These are phyloP conservation scores for Brenthis ino DNA, from an alignment of 2,888 invertebrate genomes.

Conservation along the genomic window DNA sequence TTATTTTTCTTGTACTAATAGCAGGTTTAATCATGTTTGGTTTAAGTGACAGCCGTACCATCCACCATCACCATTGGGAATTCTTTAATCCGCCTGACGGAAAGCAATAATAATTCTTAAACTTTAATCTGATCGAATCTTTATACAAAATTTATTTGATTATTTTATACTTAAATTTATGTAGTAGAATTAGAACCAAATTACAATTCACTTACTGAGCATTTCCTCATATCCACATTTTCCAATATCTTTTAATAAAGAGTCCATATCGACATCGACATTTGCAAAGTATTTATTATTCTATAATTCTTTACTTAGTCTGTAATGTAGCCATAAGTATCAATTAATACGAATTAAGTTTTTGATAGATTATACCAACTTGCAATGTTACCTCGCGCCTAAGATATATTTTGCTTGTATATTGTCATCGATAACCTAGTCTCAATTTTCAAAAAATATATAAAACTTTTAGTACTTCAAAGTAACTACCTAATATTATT, in stretches of 20 bases:
- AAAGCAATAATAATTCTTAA: slow-evolving; percentile 57
- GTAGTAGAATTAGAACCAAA: background rate
- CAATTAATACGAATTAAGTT: background rate
- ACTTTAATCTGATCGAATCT: background rate
- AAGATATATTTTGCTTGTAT: no score
- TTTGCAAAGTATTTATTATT: slow-evolving; percentile 3
- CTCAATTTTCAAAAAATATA: no score
- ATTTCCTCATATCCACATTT: slow-evolving; percentile 9
- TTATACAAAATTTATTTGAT: no score
- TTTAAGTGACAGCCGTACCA: slow-evolving; percentile 86
- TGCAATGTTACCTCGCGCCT: no score
- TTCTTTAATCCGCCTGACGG: slow-evolving; percentile 91
- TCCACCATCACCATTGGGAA: slow-evolving; percentile 94
- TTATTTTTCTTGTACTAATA: slow-evolving; percentile 89
- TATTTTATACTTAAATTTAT: background rate
- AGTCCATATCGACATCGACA: background rate
- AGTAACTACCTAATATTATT: no score
- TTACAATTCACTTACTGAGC: slow-evolving; percentile 2
- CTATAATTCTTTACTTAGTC: background rate
- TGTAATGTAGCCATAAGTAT: background rate
- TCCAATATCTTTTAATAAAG: background rate
- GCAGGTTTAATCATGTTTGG: slow-evolving; percentile 90
- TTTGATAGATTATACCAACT: no score
- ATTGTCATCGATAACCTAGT: no score
- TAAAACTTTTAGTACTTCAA: no score